Evolutionary conservation across 2,888 invertebrate genomes (phyloP), one percentile per base, ranked within the genome.

Genomic region (Nomada ferruginata): DNA sequence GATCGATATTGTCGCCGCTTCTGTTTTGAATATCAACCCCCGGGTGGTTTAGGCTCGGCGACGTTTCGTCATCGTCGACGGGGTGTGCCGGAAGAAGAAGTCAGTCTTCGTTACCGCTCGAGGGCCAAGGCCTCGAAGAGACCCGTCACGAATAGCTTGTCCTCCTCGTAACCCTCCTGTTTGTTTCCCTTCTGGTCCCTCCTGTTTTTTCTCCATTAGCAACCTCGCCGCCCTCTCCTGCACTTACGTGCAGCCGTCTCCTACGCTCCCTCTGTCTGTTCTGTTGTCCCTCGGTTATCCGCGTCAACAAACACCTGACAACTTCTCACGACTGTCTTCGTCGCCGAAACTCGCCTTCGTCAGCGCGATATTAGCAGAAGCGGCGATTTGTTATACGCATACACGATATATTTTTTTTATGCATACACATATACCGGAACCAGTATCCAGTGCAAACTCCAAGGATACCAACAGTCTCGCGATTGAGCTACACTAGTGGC

Each of bases 161-260:
- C 79, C 73, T 69, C 76, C 53, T 61, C 50, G 55, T 66, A 76
- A 84, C 86, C 88, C 80, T 77, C 81, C 53, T 79, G 89, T 90
- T 87, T 90, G 87, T 91, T 91, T 90, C 90, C 86, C 87, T 85
- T 79, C 84, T 78, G 78, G 84, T 85, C 87, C 87, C 87, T 87
- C 85, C 89, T 90, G 90, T 89, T 91, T 91, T 90, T 88, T 87
- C 88, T 89, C 91, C 90, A 91, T 91, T 91, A 91, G 90, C 83
- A 87, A 87, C 80, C 83, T 81, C 72, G 70, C 79, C 83, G 76
- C 72, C 79, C 79, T 82, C 64, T 57, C 11, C 18, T 72, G 44
- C 50, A 68, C 60, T 20, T 59, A 70, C 65, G 66, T 47, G 57
- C 23, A 47, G n/a, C 69, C 23, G 15, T 18, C 53, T 10, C 23